Evolutionary conservation across 1,140 invertebrate species (phyloP).

Genomic region (Medauroidea extradentata): DNA sequence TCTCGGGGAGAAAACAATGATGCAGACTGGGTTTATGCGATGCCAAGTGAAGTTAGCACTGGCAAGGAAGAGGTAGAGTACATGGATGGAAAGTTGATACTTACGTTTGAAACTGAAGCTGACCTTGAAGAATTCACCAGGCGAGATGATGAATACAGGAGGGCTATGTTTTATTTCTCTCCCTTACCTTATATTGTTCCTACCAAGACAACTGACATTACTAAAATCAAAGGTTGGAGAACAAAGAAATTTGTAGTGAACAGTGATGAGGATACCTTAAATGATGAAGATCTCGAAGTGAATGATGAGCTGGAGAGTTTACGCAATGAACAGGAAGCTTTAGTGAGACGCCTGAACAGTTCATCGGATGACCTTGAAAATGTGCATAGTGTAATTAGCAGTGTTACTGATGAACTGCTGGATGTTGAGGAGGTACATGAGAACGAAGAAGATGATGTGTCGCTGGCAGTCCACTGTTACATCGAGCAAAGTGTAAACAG

Average conservation of each 20-base stretch:
- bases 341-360: too few species aligned
- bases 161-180: not conserved
- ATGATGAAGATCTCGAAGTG: too few species aligned
- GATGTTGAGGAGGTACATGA: too few species aligned
- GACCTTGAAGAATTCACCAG: slow-evolving; percentile 17
- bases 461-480: too few species aligned
- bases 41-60: slow-evolving; percentile 12
- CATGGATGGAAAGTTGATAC: slow-evolving; percentile 16
- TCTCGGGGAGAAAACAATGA: not conserved
- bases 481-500: too few species aligned
- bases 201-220: slow-evolving; percentile 25
- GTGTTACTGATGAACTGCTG: too few species aligned
- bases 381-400: too few species aligned
- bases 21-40: not conserved
- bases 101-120: slow-evolving; percentile 14
- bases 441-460: too few species aligned
- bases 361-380: too few species aligned
- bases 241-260: slow-evolving; percentile 19
- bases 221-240: slow-evolving; percentile 25
- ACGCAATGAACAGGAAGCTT: too few species aligned
- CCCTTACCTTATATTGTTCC: slow-evolving; percentile 13
- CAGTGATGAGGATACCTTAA: not conserved
- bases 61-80: slow-evolving; percentile 13
- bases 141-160: slow-evolving; percentile 11
- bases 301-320: too few species aligned